Evolutionary conservation across 2,888 invertebrate species (phyloP).

Genomic region (Loripinus fragilis): DNA sequence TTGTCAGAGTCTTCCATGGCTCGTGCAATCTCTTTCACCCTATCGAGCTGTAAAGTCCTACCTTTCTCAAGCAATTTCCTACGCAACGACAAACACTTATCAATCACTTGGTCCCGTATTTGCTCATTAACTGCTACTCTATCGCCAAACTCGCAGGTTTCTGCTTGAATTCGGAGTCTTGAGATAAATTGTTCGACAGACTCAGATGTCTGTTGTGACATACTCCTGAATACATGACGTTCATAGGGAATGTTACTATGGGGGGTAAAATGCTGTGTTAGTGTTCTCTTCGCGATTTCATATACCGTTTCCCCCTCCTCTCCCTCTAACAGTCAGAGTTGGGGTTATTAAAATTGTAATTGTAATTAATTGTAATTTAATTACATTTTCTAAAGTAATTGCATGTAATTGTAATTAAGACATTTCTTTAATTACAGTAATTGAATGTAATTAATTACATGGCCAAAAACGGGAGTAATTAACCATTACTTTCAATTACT

Average conservation of each 20-base stretch:
- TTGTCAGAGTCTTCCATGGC: conserved; percentile 21
- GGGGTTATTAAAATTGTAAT: too few relatives aligned
- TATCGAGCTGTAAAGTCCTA: conserved; percentile 30
- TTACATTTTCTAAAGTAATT: too few relatives aligned
- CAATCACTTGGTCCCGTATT: conserved; percentile 57
- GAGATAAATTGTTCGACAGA: conserved; percentile 49
- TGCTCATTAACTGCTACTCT: conserved; percentile 29
- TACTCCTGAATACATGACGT: conserved; percentile 36
- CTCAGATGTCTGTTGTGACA: conserved; percentile 36
- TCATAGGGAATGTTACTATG: conserved; percentile 37
- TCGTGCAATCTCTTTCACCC: conserved; percentile 39
- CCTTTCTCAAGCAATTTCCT: conserved; percentile 45
- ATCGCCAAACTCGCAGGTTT: conserved; percentile 43
- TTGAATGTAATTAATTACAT: too few relatives aligned
- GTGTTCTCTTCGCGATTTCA: conserved; percentile 16
- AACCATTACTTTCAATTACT: too few relatives aligned
- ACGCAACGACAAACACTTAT: conserved; percentile 42
- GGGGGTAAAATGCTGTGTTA: conserved; percentile 32
- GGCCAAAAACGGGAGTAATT: too few relatives aligned
- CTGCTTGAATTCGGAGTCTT: conserved; percentile 31
- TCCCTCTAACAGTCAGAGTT: too few relatives aligned
- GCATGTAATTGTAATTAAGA: too few relatives aligned
- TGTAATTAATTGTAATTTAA: too few relatives aligned
- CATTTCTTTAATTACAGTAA: too few relatives aligned
- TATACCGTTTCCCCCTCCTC: conserved; percentile 22